These are phyloP conservation scores for Ciconia nigra DNA, from an alignment of 2,797 vertebrate genomes.

Conservation along the genomic window DNA sequence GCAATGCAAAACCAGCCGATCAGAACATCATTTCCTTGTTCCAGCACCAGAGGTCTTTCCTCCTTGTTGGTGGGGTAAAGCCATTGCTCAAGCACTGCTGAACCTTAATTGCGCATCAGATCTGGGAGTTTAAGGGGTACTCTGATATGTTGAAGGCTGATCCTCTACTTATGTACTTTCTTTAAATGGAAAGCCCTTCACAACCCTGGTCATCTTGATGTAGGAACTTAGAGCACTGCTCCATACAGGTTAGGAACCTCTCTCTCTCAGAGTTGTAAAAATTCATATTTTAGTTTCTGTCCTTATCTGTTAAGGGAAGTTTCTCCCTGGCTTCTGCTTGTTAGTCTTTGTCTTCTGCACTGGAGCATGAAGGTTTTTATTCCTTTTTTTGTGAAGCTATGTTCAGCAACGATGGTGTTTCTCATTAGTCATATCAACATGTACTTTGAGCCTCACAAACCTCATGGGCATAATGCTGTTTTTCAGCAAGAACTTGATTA, in stretches of 20 bases:
- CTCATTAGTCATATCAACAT: not conserved
- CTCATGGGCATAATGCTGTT: not conserved
- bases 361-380: not conserved
- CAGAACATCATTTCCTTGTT: not conserved
- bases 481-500: not conserved
- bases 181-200: not conserved
- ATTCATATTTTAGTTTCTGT: not conserved
- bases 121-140: fast-evolving
- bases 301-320: not conserved
- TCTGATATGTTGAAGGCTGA: not conserved
- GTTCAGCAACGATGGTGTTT: not conserved
- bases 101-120: not conserved
- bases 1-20: not conserved
- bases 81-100: not conserved
- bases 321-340: not conserved
- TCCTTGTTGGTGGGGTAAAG: not conserved
- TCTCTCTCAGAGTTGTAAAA: not conserved
- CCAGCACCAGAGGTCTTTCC: not conserved
- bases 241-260: not conserved
- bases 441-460: not conserved
- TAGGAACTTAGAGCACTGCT: not conserved
- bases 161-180: not conserved
- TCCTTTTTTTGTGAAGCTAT: not conserved
- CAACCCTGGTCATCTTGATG: not conserved
- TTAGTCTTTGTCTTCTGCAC: not conserved